Conservation (phyloP, 2,797 vertebrate species). For the Poeciliopsis gracilis region DNA sequence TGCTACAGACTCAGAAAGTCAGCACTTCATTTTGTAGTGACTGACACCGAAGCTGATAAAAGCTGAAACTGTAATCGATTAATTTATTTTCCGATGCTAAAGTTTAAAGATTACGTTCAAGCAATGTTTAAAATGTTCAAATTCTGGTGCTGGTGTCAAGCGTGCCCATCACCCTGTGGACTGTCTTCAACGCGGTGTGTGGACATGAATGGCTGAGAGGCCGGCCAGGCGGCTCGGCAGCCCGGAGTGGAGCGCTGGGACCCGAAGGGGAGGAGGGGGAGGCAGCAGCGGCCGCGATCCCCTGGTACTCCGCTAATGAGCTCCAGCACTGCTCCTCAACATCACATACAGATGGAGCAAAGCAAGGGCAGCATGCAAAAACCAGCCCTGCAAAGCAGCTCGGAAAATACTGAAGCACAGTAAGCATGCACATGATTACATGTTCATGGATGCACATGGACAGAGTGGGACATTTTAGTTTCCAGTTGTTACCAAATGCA, state of each 20-base stretch:
- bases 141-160: conserved; percentile 36
- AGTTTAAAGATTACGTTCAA: neutral
- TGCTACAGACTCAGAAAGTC: conserved; percentile 18
- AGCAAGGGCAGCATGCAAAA: conserved; percentile 16
- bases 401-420: conserved; percentile 1
- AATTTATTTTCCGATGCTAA: neutral
- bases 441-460: conserved; percentile 29
- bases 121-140: neutral
- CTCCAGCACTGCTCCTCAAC: conserved; percentile 66
- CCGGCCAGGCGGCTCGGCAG: conserved; percentile 57
- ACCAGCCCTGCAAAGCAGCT: conserved; percentile 36
- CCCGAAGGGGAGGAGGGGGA: conserved; percentile 24
- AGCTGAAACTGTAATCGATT: conserved; percentile 17
- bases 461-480: neutral
- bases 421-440: neutral
- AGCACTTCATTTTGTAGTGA: conserved; percentile 22
- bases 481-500: neutral
- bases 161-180: conserved; percentile 38
- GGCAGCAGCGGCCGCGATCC: conserved; percentile 55
- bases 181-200: conserved; percentile 45
- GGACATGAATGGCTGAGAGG: conserved; percentile 70
- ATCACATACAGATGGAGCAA: conserved; percentile 46
- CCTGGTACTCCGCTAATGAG: conserved; percentile 73
- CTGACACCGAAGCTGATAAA: conserved; percentile 14
- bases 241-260: conserved; percentile 63